Evolutionary conservation across 2,113 vertebrate genomes (phyloP).

Genomic region (Gorsachius goisagi): DNA sequence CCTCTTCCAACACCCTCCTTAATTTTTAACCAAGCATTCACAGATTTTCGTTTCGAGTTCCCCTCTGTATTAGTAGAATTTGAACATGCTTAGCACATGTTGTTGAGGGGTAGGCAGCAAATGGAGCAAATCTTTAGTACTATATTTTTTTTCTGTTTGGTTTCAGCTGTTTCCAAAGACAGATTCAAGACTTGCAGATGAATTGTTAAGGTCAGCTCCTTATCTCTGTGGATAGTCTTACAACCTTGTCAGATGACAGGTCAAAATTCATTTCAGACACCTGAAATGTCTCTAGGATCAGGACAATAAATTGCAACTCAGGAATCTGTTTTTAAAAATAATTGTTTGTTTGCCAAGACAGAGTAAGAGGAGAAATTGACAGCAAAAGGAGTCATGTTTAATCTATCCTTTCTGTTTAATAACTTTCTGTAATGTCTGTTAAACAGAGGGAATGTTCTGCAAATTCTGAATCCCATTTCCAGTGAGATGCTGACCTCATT

Average conservation of each 20-base stretch:
- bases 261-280: neutral
- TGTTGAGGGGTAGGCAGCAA: neutral
- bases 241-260: neutral
- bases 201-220: neutral
- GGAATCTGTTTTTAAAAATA: neutral
- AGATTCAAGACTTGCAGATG: neutral
- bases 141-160: neutral
- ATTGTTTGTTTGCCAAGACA: neutral
- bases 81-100: neutral
- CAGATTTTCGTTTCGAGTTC: neutral
- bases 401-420: neutral
- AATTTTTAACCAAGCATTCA: neutral
- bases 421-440: neutral
- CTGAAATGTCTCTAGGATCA: neutral
- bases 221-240: neutral
- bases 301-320: neutral
- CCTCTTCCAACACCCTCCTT: neutral
- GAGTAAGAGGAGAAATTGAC: neutral
- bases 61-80: neutral
- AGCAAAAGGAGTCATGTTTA: neutral
- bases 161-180: neutral
- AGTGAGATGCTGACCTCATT: neutral
- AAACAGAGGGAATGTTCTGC: neutral
- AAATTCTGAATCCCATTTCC: neutral
- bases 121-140: neutral